Conservation (phyloP, 2,797 vertebrate genomes). For the Phalloptychus januarius region DNA sequence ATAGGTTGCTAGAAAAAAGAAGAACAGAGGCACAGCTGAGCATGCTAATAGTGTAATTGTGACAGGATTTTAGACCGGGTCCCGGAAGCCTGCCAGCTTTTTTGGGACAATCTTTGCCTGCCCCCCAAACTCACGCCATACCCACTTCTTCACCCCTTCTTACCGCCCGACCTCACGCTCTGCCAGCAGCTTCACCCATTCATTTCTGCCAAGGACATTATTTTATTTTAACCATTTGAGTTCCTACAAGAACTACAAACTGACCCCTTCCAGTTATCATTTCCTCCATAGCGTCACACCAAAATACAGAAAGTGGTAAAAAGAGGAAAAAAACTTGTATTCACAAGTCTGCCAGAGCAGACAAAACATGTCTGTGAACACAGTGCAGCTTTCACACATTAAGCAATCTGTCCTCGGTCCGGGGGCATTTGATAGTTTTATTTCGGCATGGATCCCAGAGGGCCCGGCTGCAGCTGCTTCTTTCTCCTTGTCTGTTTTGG, state of each 20-base stretch:
- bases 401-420: slow-evolving; percentile 78
- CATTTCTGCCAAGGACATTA: slow-evolving; percentile 48
- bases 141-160: slow-evolving; percentile 39
- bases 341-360: slow-evolving; percentile 65
- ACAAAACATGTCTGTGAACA: slow-evolving; percentile 78
- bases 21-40: slow-evolving; percentile 73
- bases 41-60: slow-evolving; percentile 81
- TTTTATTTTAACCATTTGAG: slow-evolving; percentile 65
- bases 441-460: slow-evolving; percentile 73
- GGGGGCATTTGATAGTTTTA: slow-evolving; percentile 78
- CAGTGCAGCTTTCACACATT: slow-evolving; percentile 76
- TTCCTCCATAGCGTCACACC: slow-evolving; percentile 36
- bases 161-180: slow-evolving; percentile 22
- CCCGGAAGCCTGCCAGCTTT: slow-evolving; percentile 57
- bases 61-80: slow-evolving; percentile 61
- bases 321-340: slow-evolving; percentile 35
- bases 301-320: slow-evolving; percentile 32
- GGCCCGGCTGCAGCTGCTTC: slow-evolving; percentile 75
- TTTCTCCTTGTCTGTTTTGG: slow-evolving; percentile 71
- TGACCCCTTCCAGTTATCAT: slow-evolving; percentile 27
- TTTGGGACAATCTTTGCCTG: slow-evolving; percentile 38
- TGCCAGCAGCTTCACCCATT: slow-evolving; percentile 37
- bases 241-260: slow-evolving; percentile 45
- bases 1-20: slow-evolving; percentile 72
- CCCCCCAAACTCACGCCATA: slow-evolving; percentile 18